Percentiles rank a stretch among this genome's conserved stretches.
Evolutionary conservation across 1,140 invertebrate species (phyloP).

Genomic region (Piezodorus guildinii): DNA sequence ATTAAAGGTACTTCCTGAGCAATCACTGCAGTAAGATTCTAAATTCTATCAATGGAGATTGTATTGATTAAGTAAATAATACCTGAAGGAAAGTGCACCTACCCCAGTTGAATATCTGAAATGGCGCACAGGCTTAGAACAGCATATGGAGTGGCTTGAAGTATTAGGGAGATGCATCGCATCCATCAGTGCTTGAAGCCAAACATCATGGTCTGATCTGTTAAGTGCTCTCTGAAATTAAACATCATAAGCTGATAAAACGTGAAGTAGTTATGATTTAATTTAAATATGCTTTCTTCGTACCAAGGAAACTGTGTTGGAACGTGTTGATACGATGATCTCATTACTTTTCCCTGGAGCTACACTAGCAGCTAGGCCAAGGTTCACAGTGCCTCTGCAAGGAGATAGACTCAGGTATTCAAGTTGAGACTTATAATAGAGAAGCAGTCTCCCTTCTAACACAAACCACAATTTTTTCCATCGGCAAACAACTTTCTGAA

Average conservation of each 20-base stretch:
- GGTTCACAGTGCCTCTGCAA: slow-evolving; percentile 40
- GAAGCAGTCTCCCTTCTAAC: slow-evolving; percentile 39
- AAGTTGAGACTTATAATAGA: slow-evolving; percentile 40
- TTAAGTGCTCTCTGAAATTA: slow-evolving; percentile 35
- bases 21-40: no score
- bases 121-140: slow-evolving; percentile 22
- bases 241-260: not conserved
- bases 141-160: slow-evolving; percentile 17
- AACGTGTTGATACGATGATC: slow-evolving; percentile 36
- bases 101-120: slow-evolving; percentile 20
- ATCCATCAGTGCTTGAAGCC: slow-evolving; percentile 36
- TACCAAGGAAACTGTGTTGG: slow-evolving; percentile 39
- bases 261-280: no score
- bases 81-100: not conserved
- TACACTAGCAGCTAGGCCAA: slow-evolving; percentile 36
- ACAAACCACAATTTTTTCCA: slow-evolving; percentile 45
- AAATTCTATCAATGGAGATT: no score
- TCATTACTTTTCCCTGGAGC: slow-evolving; percentile 31
- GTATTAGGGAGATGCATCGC: slow-evolving; percentile 31
- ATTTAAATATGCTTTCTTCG: no score
- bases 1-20: no score
- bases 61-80: no score
- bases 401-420: slow-evolving; percentile 41
- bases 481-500: slow-evolving; percentile 35
- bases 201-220: slow-evolving; percentile 34